phyloP scores from a whole-genome alignment of 2,797 vertebrate genomes.

The Halcyon smyrnensis region DNA sequence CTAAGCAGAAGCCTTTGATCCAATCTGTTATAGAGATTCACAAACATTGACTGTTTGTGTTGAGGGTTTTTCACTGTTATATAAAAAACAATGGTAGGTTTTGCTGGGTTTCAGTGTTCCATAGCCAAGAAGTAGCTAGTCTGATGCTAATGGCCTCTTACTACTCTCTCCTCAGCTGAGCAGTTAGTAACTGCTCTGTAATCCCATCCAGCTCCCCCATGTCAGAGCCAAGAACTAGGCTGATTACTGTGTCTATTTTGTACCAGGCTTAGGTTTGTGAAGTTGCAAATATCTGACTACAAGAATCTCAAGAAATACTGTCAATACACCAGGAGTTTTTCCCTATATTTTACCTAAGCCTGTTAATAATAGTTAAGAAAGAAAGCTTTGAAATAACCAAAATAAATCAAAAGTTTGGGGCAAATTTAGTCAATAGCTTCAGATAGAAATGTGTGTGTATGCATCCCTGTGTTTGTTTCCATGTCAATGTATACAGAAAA shows the following conservation, averaged over 20 bases:
- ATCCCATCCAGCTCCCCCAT: constrained; percentile 58
- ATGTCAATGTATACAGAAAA: neutral
- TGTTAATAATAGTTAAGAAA: neutral
- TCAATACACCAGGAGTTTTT: neutral
- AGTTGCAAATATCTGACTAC: neutral
- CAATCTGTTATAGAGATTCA: neutral
- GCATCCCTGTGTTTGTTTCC: neutral
- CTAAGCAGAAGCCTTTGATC: neutral
- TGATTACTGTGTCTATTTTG: constrained; percentile 46
- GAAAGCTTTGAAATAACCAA: neutral
- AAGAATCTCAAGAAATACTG: neutral
- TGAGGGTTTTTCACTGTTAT: neutral
- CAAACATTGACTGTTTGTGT: neutral
- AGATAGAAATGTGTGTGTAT: neutral
- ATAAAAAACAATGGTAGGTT: neutral
- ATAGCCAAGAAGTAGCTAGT: neutral
- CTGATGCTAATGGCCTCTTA: neutral
- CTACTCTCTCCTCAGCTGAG: neutral
- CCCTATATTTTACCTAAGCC: neutral
- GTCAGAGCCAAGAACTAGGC: constrained; percentile 54
- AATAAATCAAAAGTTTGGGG: neutral
- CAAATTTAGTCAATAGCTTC: neutral
- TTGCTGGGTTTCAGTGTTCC: neutral
- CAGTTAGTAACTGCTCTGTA: constrained; percentile 34
- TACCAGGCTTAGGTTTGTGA: neutral